Evolutionary conservation across 1,140 invertebrate species (phyloP).

Genomic region (Hesperophylax magnus): DNA sequence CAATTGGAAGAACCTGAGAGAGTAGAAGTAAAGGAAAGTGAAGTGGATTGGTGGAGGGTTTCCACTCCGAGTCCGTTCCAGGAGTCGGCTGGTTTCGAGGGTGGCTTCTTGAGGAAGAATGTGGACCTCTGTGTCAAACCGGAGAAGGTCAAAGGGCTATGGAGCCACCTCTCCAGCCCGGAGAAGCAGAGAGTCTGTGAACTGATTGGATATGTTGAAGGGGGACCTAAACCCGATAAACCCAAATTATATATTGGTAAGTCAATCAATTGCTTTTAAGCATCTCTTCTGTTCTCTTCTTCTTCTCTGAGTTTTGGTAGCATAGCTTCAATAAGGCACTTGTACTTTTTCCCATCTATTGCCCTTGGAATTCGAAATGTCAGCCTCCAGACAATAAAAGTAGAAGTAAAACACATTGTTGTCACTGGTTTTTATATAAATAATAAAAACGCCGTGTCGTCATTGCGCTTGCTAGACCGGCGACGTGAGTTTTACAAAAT

Average conservation of each 20-base stretch:
- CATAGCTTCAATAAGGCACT: no score
- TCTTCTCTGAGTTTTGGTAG: no score
- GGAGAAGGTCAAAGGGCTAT: slow-evolving; percentile 72
- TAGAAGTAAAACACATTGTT: no score
- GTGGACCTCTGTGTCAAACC: slow-evolving; percentile 61
- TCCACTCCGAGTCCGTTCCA: slow-evolving; percentile 60
- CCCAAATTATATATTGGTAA: slow-evolving; percentile 73
- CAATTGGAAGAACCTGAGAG: slow-evolving; percentile 72
- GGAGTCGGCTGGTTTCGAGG: slow-evolving; percentile 58
- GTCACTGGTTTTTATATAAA: no score
- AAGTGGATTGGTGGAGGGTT: slow-evolving; percentile 70
- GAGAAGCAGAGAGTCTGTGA: slow-evolving; percentile 77
- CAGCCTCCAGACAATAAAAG: no score
- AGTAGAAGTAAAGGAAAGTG: slow-evolving; percentile 69
- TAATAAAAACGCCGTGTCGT: no score
- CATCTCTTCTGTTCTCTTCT: no score
- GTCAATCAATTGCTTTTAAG: no score
- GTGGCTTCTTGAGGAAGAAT: slow-evolving; percentile 47
- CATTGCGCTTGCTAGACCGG: no score
- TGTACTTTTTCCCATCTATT: no score
- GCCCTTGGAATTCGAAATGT: no score
- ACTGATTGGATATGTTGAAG: slow-evolving; percentile 72
- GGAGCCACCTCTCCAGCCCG: slow-evolving; percentile 77
- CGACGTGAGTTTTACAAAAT: no score
- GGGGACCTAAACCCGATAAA: slow-evolving; percentile 64